Conservation (phyloP, 2,113 vertebrate species). For the Lamprotornis superbus region DNA sequence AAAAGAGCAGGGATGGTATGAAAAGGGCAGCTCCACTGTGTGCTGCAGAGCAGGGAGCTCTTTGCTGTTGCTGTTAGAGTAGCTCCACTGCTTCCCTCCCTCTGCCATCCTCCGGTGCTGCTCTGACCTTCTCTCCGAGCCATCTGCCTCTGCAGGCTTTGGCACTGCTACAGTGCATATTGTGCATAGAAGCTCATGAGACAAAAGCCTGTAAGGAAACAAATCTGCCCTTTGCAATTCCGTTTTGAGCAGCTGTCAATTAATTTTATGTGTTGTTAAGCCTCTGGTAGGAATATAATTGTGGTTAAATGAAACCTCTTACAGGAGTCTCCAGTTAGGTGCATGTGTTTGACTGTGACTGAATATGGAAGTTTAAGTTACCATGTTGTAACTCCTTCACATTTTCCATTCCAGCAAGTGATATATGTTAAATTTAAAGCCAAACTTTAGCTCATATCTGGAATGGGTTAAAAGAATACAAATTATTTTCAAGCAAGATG, state of each 20-base stretch:
- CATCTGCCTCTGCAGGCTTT: neutral
- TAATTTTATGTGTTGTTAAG: neutral
- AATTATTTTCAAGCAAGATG: neutral
- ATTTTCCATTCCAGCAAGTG: neutral
- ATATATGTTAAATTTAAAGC: neutral
- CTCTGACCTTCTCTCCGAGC: neutral
- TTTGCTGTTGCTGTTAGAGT: neutral
- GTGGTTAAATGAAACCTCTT: neutral
- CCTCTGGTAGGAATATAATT: neutral
- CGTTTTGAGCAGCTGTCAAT: neutral
- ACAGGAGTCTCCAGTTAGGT: neutral
- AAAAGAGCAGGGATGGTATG: neutral
- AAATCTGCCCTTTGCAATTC: neutral
- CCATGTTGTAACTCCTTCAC: neutral
- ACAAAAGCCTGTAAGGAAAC: neutral
- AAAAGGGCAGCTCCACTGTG: neutral
- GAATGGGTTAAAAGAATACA: neutral
- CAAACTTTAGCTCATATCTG: neutral
- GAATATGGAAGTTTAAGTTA: neutral
- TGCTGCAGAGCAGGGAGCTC: neutral
- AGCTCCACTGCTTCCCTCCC: rapidly evolving
- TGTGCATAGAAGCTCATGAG: neutral
- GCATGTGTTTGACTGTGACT: neutral
- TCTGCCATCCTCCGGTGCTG: neutral
- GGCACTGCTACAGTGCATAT: neutral